phyloP scores from a whole-genome alignment of 2,888 invertebrate species.

The Caenorhabditis japonica region DNA sequence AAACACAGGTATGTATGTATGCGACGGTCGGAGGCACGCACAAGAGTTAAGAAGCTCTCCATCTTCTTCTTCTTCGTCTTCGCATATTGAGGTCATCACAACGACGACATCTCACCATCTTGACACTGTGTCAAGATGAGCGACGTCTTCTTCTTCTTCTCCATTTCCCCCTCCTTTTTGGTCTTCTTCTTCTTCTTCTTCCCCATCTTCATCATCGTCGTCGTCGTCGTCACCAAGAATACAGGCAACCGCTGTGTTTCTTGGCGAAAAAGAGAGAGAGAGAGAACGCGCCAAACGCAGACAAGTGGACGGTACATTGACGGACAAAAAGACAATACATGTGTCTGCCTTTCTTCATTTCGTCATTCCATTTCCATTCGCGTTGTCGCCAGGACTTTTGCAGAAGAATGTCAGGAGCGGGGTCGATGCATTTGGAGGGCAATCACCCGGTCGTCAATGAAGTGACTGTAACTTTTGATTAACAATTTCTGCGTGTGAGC shows the following conservation, averaged over 20 bases:
- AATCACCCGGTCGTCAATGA: too few relatives aligned
- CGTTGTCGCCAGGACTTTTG: slow-evolving; percentile 1
- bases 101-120: slow-evolving; percentile 15
- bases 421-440: too few relatives aligned
- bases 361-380: not conserved
- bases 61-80: slow-evolving; percentile 24
- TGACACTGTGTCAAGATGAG: too few relatives aligned
- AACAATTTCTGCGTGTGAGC: too few relatives aligned
- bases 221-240: slow-evolving; percentile 12
- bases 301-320: slow-evolving; percentile 21
- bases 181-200: too few relatives aligned
- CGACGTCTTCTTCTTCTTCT: slow-evolving; percentile 25
- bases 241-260: slow-evolving; percentile 10
- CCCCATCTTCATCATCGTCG: slow-evolving; percentile 16
- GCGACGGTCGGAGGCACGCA: slow-evolving; percentile 32
- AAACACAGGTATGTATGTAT: slow-evolving; percentile 17
- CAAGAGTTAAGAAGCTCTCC: slow-evolving; percentile 2
- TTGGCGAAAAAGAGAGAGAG: not conserved
- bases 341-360: not conserved
- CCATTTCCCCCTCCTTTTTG: not conserved
- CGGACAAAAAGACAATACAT: slow-evolving; percentile 37
- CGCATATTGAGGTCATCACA: slow-evolving; percentile 43
- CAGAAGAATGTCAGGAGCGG: too few relatives aligned
- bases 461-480: too few relatives aligned
- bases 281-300: slow-evolving; percentile 18